Base-by-base conservation (phyloP, 2,797 vertebrate species). In the Hozukius guyotensis region DNA sequence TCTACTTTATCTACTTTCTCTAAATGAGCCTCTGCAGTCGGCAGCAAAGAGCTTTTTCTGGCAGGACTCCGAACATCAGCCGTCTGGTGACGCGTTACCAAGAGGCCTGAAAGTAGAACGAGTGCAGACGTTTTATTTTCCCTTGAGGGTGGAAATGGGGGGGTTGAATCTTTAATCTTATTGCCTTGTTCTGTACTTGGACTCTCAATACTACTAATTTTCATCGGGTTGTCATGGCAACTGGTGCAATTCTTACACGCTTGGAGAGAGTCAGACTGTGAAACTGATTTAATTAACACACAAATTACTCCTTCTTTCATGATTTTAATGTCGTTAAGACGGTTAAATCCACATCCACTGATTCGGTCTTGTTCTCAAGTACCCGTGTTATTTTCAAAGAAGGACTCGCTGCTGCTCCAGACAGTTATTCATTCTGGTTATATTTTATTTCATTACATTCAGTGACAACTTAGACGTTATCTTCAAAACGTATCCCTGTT, bases 11-110 rank as follows among this genome's bases (percentile, higher is more conserved):
- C 52, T 32, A 9, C 22, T 22, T 42, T 27, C 2, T 22, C 60
- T 82, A 57, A 75, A 70, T 31, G 64, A 78, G 60, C 20, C 60
- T 66, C 46, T 6, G 59, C 57, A 16, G 9, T 77, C 8, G 0
- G 68, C 62, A 25, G 71, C 65, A 27, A 24, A 62, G 29, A 72
- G 66, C 25, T 25, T 38, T 73, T 36, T 74, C 70, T 80, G 57
- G 24, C 59, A 56, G n/a, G 46, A 16, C 18, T 75, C 66, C 20
- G 8, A 34, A 73, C 73, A 64, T 69, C 56, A 53, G 69, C 31
- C 9, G 8, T 36, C 53, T 18, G 4, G 29, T 36, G 59, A 69
- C 42, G 20, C 24, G 18, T 24, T 52, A 63, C 38, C 25, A 46
- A 67, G n/a, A 64, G 6, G 32, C 52, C 53, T 34, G 22, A 53